Evolutionary conservation across 2,113 vertebrate genomes (phyloP).

Genomic region (Crotalus helleri): DNA sequence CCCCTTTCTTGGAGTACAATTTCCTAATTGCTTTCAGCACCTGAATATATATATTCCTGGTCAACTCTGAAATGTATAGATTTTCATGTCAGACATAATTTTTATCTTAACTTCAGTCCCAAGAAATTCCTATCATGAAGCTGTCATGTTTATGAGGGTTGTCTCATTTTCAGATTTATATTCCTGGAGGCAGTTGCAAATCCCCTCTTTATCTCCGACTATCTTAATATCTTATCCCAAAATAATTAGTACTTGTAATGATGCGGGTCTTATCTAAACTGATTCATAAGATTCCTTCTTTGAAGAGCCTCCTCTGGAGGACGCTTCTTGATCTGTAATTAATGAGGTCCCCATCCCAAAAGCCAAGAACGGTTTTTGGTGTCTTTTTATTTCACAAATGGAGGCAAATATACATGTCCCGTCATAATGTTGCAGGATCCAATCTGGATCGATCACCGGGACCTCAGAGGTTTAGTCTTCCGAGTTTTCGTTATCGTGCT

Average conservation of each 20-base stretch:
- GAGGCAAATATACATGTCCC: background rate
- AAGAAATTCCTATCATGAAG: background rate
- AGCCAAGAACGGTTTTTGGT: background rate
- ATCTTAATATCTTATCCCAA: background rate
- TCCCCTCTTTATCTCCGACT: background rate
- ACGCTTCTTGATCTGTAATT: background rate
- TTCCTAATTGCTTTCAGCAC: background rate
- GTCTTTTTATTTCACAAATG: background rate
- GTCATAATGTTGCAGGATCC: background rate
- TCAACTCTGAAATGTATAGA: background rate
- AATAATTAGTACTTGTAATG: background rate
- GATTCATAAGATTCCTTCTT: background rate
- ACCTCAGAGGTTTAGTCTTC: background rate
- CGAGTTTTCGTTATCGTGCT: background rate
- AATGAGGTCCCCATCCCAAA: background rate
- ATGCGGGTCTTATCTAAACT: background rate
- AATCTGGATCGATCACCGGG: background rate
- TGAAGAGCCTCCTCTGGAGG: background rate
- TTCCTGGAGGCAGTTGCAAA: background rate
- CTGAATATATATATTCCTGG: background rate
- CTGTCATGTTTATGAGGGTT: too few species aligned
- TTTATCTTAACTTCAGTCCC: background rate
- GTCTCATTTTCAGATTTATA: background rate
- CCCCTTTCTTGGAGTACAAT: background rate
- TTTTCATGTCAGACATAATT: background rate